phyloP scores from a whole-genome alignment of 1,140 invertebrate genomes.

The Prorops nasuta region DNA sequence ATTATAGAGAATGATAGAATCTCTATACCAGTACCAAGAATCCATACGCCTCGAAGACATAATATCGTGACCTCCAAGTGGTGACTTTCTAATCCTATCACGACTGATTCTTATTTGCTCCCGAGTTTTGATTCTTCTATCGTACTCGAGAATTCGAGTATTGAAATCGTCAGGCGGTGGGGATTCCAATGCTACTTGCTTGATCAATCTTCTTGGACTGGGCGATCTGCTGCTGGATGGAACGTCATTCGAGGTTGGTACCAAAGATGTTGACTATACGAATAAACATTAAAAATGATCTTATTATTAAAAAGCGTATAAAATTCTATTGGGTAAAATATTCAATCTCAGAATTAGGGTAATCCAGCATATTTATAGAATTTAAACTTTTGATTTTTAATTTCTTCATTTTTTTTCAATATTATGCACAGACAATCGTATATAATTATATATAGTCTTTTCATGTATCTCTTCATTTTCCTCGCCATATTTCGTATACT shows the following conservation, averaged over 20 bases:
- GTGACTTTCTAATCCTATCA: constrained; percentile 33
- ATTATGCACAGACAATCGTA: too few relatives aligned
- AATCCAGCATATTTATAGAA: too few relatives aligned
- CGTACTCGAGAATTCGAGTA: constrained; percentile 34
- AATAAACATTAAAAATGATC: neutral
- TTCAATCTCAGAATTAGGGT: too few relatives aligned
- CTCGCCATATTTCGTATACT: too few relatives aligned
- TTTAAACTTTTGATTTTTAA: too few relatives aligned
- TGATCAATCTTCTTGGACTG: constrained; percentile 47
- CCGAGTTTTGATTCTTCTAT: constrained; percentile 33
- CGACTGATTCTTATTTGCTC: constrained; percentile 39
- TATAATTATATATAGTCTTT: too few relatives aligned
- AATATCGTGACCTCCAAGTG: constrained; percentile 27
- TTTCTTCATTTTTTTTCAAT: too few relatives aligned
- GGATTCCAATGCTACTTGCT: constrained; percentile 50
- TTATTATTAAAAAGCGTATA: neutral
- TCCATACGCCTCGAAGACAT: constrained; percentile 34
- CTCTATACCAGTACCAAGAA: constrained; percentile 33
- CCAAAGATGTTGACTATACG: constrained; percentile 27
- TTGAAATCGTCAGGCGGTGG: constrained; percentile 45
- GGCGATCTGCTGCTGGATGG: constrained; percentile 44
- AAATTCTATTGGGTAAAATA: too few relatives aligned
- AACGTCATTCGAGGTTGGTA: constrained; percentile 33
- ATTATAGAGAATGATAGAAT: neutral
- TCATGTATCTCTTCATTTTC: too few relatives aligned